phyloP scores from a whole-genome alignment of 2,888 invertebrate species.

The Thecophora atra region DNA sequence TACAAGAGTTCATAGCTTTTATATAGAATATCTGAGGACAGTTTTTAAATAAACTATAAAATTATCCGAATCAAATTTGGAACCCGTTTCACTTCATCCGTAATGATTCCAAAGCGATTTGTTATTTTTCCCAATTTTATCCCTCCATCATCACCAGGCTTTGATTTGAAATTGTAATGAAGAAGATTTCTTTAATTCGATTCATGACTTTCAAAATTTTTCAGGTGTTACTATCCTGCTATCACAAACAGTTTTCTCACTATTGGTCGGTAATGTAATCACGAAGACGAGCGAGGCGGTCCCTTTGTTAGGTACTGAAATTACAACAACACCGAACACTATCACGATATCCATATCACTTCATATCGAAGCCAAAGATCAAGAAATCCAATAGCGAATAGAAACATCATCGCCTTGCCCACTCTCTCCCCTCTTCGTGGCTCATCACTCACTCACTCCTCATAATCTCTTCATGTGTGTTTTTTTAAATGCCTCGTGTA shows the following conservation, averaged over 20 bases:
- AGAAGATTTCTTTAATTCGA: background rate
- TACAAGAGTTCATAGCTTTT: too few relatives aligned
- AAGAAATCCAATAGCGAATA: background rate
- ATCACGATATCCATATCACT: too few relatives aligned
- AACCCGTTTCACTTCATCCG: too few relatives aligned
- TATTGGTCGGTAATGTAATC: constrained; percentile 99
- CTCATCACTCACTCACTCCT: background rate
- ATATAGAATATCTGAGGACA: too few relatives aligned
- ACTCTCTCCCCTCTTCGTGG: background rate
- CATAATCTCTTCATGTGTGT: background rate
- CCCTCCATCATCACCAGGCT: too few relatives aligned
- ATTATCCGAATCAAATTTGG: too few relatives aligned
- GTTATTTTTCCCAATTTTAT: too few relatives aligned
- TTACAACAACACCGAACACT: constrained; percentile 26
- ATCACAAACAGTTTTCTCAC: constrained; percentile 98
- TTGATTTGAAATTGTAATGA: background rate
- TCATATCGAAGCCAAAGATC: too few relatives aligned
- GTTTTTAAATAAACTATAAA: too few relatives aligned
- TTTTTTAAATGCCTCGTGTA: too few relatives aligned
- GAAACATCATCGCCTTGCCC: background rate
- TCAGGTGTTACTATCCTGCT: constrained; percentile 99
- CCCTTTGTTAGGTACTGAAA: constrained; percentile 90
- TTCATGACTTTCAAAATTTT: constrained; percentile 69
- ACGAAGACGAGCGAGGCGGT: constrained; percentile 99
- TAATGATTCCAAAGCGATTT: too few relatives aligned